Evolutionary conservation across 2,888 invertebrate species (phyloP), one percentile per base, ranked within the genome.

Genomic region (Empis stercorea): DNA sequence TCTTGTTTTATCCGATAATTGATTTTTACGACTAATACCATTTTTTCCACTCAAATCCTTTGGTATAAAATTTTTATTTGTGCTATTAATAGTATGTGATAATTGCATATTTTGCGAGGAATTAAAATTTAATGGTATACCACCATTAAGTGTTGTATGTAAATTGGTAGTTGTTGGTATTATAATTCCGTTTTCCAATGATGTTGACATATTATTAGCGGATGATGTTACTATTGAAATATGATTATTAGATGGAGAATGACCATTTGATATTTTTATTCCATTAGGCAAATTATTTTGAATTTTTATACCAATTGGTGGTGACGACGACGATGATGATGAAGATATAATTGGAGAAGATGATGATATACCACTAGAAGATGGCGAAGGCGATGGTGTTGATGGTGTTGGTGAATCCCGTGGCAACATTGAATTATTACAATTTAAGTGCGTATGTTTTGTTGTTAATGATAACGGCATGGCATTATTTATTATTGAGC

Each of bases 311-410:
- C 23, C 23, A 27, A 13, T 51, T 53, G 27, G 43, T 46, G 11
- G 54, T 43, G 46, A 44, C 13, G 48, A 46, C 23, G 51, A 46
- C 23, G 51, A 48, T 47, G 47, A 51, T 32, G 44, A 51, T 48
- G 64, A 65, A 16, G 64, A 64, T n/a, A 65, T 60, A 54, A 58
- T 55, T 52, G 53, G 55, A 30, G 66, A 65, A 30, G 66, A 65
- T n/a, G 64, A 65, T 17, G 64, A 64, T n/a, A 65, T 60, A 54
- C 66, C 64, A 51, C 64, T 65, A 44, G 65, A 63, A 53, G 64
- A 64, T 47, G 66, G 65, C 50, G 67, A 67, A 44, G 68, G 65
- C 41, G 67, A 66, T n/a, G 67, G 66, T 17, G 65, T 64, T 50
- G 66, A 66, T 46, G 68, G 67, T 44, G 66, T 65, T 27, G 67